phyloP scores from a whole-genome alignment of 2,797 vertebrate species.

The Syndactyla subalaris region DNA sequence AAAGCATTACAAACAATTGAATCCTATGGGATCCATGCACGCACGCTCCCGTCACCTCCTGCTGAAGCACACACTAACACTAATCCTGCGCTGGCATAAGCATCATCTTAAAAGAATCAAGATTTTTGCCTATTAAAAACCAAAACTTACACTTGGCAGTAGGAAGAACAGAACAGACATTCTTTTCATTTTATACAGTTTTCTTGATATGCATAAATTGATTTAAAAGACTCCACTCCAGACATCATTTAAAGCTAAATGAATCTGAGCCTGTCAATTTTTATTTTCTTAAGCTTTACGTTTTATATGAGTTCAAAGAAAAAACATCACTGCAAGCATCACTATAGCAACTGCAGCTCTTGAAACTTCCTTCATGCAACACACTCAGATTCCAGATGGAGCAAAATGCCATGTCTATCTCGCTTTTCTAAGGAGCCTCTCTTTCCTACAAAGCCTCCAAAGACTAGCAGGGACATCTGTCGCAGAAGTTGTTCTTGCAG shows the following conservation, averaged over 20 bases:
- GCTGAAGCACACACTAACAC: neutral
- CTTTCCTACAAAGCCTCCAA: constrained; percentile 11
- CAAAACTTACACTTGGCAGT: neutral
- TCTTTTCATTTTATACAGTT: constrained; percentile 4
- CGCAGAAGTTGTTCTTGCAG: neutral
- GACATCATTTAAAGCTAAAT: constrained; percentile 14
- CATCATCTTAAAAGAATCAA: neutral
- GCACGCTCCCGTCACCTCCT: neutral
- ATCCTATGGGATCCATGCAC: neutral
- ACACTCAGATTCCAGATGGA: constrained; percentile 44
- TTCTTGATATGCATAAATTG: neutral
- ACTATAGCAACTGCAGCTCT: constrained; percentile 64
- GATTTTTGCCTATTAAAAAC: neutral
- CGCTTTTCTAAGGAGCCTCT: constrained; percentile 34
- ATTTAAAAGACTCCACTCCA: constrained; percentile 15
- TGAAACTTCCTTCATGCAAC: constrained; percentile 27
- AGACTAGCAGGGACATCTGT: constrained; percentile 43
- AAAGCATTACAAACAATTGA: neutral
- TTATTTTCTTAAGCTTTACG: constrained; percentile 40
- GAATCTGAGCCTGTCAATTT: neutral
- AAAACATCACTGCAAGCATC: constrained; percentile 42
- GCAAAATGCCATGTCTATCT: constrained; percentile 51
- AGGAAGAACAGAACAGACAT: neutral
- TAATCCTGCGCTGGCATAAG: neutral
- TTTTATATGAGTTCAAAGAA: constrained; percentile 38